Evolutionary conservation across 2,113 vertebrate genomes (phyloP).

Genomic region (Carlito syrichta): DNA sequence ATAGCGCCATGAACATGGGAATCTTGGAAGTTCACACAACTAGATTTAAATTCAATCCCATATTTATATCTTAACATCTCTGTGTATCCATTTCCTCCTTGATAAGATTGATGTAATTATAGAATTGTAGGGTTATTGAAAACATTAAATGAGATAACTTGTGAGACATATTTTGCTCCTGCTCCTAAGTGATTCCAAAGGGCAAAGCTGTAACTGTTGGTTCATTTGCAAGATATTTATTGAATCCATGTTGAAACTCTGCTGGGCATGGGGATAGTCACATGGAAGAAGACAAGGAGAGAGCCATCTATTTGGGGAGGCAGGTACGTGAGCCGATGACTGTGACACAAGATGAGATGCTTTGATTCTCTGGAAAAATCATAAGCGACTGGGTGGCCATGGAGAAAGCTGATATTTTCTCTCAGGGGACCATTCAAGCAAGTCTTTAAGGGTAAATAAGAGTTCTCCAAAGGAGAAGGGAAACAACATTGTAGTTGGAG

Average conservation of each 20-base stretch:
- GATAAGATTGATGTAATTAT: neutral
- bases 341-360: neutral
- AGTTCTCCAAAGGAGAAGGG: neutral
- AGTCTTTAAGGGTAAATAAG: neutral
- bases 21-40: neutral
- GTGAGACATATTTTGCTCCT: neutral
- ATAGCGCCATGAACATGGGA: neutral
- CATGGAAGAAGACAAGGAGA: neutral
- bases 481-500: neutral
- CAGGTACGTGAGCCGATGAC: neutral
- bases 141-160: neutral
- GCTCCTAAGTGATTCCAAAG: neutral
- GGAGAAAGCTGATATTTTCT: neutral
- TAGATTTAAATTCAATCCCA: neutral
- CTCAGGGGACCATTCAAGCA: neutral
- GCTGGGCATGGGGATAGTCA: neutral
- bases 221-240: neutral
- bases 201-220: neutral
- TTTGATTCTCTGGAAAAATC: neutral
- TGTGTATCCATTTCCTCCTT: neutral
- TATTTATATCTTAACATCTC: neutral
- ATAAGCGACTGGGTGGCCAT: too few species aligned
- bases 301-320: neutral
- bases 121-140: neutral
- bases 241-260: neutral